A percentile compares a stretch with the other conserved stretches of the same genome.
phyloP scores from a whole-genome alignment of 2,113 vertebrate species.

The Xyliphius kryptos region DNA sequence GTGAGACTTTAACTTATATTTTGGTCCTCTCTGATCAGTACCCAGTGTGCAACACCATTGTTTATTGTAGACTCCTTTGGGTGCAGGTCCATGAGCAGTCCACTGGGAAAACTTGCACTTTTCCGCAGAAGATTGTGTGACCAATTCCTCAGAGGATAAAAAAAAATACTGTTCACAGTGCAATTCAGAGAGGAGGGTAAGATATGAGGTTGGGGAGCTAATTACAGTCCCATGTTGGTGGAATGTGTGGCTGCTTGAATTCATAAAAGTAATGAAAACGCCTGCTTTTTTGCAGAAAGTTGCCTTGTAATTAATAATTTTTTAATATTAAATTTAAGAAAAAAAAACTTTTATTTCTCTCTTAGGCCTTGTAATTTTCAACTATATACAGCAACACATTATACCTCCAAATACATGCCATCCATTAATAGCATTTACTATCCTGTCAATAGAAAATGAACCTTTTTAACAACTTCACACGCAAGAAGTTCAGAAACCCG shows the following conservation, averaged over 20 bases:
- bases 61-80: constrained; percentile 41
- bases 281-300: neutral
- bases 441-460: constrained; percentile 1
- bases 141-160: constrained; percentile 17
- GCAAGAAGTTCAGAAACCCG: no score
- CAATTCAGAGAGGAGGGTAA: neutral
- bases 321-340: no score
- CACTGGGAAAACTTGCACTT: constrained; percentile 26
- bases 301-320: no score
- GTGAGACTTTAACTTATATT: constrained; percentile 41
- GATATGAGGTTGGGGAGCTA: constrained; percentile 15
- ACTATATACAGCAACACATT: no score
- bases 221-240: constrained; percentile 23
- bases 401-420: neutral
- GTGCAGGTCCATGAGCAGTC: constrained; percentile 45
- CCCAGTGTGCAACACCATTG: constrained; percentile 46
- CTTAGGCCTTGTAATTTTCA: no score
- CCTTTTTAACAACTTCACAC: no score
- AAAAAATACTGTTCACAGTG: neutral
- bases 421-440: constrained; percentile 4
- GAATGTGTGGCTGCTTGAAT: constrained; percentile 18
- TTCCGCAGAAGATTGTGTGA: constrained; percentile 22
- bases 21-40: constrained; percentile 50
- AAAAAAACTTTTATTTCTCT: no score
- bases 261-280: neutral